Conservation (phyloP, 2,113 vertebrate genomes). For the Antigone vipio region DNA sequence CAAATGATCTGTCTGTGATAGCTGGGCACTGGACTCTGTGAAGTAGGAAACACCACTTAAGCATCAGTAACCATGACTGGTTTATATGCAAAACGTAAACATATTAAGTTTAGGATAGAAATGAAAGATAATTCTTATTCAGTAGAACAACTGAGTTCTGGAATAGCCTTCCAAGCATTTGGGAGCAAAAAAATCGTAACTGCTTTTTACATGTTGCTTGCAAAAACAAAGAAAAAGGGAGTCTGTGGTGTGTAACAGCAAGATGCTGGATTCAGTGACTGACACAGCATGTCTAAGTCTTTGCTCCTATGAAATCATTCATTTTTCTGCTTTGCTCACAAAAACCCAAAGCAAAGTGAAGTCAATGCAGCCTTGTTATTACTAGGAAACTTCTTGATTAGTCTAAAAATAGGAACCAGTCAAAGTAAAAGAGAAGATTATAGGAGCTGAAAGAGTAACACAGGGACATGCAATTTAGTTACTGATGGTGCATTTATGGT, state of each 20-base stretch:
- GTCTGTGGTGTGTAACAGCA: not conserved
- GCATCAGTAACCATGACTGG: not conserved
- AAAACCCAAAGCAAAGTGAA: not conserved
- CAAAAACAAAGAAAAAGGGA: not conserved
- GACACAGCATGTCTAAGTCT: not conserved
- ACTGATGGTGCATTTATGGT: not conserved
- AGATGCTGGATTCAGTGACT: not conserved
- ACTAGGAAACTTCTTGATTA: not conserved
- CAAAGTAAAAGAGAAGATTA: not conserved
- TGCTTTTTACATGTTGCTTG: not conserved
- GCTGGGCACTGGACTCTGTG: not conserved
- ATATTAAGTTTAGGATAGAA: not conserved
- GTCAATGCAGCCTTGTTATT: not conserved
- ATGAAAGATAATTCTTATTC: not conserved
- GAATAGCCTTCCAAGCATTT: not conserved
- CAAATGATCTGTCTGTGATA: not conserved
- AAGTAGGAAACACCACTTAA: not conserved
- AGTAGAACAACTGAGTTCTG: not conserved
- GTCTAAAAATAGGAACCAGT: not conserved
- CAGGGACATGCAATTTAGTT: not conserved
- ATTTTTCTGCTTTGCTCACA: not conserved
- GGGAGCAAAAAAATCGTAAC: accelerated
- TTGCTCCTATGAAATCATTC: not conserved
- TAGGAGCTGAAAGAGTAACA: not conserved
- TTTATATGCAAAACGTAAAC: not conserved